Evolutionary conservation across 2,888 invertebrate genomes (phyloP), one percentile per base, ranked within the genome.

Genomic region (Uloborus plumipes): DNA sequence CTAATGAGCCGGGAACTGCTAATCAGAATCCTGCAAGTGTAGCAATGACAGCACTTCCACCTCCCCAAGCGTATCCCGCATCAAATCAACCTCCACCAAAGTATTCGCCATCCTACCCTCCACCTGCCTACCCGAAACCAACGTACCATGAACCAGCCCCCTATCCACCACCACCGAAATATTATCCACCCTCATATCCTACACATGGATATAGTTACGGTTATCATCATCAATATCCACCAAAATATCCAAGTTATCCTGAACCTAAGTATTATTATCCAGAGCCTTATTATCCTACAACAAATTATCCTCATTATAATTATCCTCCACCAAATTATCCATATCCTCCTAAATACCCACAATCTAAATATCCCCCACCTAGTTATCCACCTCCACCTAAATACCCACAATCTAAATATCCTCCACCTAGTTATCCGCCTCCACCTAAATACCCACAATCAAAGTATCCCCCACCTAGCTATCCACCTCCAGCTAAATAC

Each of bases 1-100:
- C 85, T 6, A 85, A 85, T 66, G 85, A 85, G 61, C 85, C 85
- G 16, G 85, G 85, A 6, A 85, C 85, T 4, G 79, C 67, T 7
- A 85, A 77, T 59, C 84, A 85, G 53, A 83, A 85, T 50, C 72
- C 79, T 39, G 85, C 85, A 0, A 69, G 64, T 53, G 85, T 77
- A 6, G 55, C 77, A 39, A 83, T 83, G n/a, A 83, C 62, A 53
- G 66, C 73, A 20, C 55, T 61, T 1, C 51, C 65, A 14, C 82
- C 82, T 22, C 82, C 82, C 0, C 65, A 65, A 13, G 58, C 61
- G n/a, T 51, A 64, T 31, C 64, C 72, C 7, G 62, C 80, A 7
- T 39, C 73, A 26, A 78, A 78, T 4, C 59, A 66, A 14, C 22
- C 51, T n/a, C 20, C 59, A 15, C 31, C 55, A n/a, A 20, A 39